phyloP scores from a whole-genome alignment of 2,888 invertebrate genomes.

The Polia nebulosa region DNA sequence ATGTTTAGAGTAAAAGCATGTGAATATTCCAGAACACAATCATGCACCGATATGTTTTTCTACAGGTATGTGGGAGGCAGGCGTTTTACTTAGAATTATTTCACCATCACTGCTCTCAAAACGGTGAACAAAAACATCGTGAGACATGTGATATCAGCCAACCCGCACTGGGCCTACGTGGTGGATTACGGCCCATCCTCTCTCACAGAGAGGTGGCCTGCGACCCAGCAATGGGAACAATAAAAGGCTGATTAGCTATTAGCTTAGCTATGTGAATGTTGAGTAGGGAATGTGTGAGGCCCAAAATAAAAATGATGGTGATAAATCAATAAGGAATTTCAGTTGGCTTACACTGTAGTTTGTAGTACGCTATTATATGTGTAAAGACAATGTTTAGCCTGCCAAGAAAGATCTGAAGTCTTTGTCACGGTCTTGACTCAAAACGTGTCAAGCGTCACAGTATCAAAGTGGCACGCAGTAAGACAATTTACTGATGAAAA shows the following conservation, averaged over 20 bases:
- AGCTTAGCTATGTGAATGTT: conserved; percentile 17
- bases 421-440: conserved; percentile 32
- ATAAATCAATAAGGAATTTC: conserved; percentile 25
- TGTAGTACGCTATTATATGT: background rate
- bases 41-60: no score
- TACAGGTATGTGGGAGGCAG: no score
- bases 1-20: background rate
- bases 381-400: background rate
- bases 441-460: conserved; percentile 18
- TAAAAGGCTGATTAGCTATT: no score
- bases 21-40: no score
- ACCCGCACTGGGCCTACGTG: no score
- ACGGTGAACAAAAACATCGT: no score
- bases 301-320: conserved; percentile 10
- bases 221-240: no score
- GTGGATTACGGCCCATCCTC: no score
- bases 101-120: no score
- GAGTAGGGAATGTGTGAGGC: background rate
- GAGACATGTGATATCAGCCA: no score
- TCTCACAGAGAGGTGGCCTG: no score
- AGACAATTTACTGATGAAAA: conserved; percentile 6
- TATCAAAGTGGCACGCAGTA: background rate
- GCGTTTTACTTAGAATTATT: no score
- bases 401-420: conserved; percentile 39
- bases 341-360: conserved; percentile 1